Evolutionary conservation across 2,113 vertebrate species (phyloP).

Genomic region (Tychaedon coryphoeus): DNA sequence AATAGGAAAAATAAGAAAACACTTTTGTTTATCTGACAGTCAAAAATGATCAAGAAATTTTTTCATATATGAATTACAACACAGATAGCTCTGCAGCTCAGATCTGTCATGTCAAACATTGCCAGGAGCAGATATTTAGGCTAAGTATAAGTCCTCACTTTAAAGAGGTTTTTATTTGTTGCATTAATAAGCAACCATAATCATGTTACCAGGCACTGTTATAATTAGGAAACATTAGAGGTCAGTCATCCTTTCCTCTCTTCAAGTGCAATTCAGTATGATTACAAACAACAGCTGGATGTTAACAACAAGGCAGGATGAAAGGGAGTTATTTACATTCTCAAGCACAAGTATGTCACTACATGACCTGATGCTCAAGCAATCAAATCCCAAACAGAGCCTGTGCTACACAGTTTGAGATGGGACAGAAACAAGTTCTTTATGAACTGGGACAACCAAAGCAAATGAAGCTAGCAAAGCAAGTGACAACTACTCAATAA

Average conservation of each 20-base stretch:
- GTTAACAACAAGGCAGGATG: background rate
- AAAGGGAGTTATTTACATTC: background rate
- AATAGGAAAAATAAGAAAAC: background rate
- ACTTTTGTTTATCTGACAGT: background rate
- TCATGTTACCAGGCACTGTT: background rate
- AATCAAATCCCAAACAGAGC: background rate
- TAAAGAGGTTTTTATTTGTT: conserved; percentile 4
- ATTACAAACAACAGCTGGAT: conserved; percentile 38
- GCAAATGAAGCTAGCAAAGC: background rate
- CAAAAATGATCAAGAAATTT: background rate
- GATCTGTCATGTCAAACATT: background rate
- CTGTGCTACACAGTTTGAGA: background rate
- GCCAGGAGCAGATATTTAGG: background rate
- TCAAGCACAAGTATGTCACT: background rate
- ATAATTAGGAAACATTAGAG: conserved; percentile 35
- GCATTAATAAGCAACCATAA: conserved; percentile 3
- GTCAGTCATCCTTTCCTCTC: conserved; percentile 1
- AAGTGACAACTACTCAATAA: background rate
- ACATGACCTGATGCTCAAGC: background rate
- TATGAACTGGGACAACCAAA: background rate
- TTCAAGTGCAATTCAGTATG: background rate
- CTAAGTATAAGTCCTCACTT: background rate
- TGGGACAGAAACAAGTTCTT: background rate
- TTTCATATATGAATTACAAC: background rate
- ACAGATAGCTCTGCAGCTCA: background rate